Evolutionary conservation across 2,888 invertebrate species (phyloP), one percentile per base, ranked within the genome.

Genomic region (Megaustenia siamemsis): DNA sequence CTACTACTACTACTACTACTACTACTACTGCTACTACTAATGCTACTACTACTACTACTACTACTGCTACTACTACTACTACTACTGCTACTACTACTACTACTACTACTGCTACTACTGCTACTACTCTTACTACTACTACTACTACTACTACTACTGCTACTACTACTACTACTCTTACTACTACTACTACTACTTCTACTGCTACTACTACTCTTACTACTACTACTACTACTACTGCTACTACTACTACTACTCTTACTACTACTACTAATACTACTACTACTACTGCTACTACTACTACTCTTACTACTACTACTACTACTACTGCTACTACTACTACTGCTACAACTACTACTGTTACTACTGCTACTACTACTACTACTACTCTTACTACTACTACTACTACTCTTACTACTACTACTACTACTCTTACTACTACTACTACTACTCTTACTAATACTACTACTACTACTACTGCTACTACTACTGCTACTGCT

Each of bases 401-500:
- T n/a, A 69, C 69, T 69, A 69, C 32, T 69, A 32, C 69, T 32
- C 15, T 35, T 5, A 32, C 69, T 69, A 69, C 69, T n/a, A 18
- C 32, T 69, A 71, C 38, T 38, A 76, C 18, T 45, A 76, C 45
- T 24, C 45, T 12, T 45, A 76, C 76, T 76, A 76, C 76, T 49
- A 28, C 76, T 76, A 76, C 76, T 76, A 28, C 76, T 76, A 76
- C 49, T 49, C 45, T 63, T 78, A 77, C 77, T 77, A 77, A 56
- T 77, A 77, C 77, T 77, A 77, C 77, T 77, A 56, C 56, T 77
- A 77, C 77, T 77, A 10, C 77, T 77, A 77, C 77, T 56, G 56
- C 56, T 77, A 56, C 77, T 77, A 77, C 77, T 77, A 56, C 77
- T 77, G 12, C 73, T 73, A 10, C 45, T 45, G 24, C 73, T 32